Evolutionary conservation across 2,797 vertebrate species (phyloP).

Genomic region (Liasis olivaceus): DNA sequence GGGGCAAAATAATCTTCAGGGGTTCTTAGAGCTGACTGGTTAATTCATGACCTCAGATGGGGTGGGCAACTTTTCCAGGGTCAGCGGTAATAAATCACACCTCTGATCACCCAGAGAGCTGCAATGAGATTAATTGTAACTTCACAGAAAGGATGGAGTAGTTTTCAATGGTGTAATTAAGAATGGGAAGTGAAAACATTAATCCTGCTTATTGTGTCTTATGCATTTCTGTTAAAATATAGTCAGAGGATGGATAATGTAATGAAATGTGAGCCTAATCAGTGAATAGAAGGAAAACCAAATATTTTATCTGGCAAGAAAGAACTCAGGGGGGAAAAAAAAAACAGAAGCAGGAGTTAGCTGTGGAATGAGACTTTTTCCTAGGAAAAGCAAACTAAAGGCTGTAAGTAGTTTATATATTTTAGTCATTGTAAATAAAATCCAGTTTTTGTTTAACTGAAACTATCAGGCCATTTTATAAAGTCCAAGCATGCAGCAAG

Average conservation of each 20-base stretch:
- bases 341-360: neutral
- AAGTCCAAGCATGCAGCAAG: neutral
- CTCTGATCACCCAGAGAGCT: neutral
- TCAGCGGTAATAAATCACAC: neutral
- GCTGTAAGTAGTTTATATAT: neutral
- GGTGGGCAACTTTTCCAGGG: neutral
- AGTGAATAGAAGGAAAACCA: neutral
- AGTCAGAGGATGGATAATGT: neutral
- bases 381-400: neutral
- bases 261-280: neutral
- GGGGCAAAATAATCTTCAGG: neutral
- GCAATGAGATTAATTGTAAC: neutral
- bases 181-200: neutral
- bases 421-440: neutral
- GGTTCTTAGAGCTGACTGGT: neutral
- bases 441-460: neutral
- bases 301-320: neutral
- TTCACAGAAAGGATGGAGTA: neutral
- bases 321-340: neutral
- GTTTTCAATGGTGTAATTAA: neutral
- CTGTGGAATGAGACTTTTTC: neutral
- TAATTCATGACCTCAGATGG: neutral
- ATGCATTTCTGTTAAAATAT: neutral
- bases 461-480: neutral
- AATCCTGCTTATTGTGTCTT: neutral